Base-by-base conservation (phyloP, 1,140 invertebrate species). In the Aphidius ervi region DNA sequence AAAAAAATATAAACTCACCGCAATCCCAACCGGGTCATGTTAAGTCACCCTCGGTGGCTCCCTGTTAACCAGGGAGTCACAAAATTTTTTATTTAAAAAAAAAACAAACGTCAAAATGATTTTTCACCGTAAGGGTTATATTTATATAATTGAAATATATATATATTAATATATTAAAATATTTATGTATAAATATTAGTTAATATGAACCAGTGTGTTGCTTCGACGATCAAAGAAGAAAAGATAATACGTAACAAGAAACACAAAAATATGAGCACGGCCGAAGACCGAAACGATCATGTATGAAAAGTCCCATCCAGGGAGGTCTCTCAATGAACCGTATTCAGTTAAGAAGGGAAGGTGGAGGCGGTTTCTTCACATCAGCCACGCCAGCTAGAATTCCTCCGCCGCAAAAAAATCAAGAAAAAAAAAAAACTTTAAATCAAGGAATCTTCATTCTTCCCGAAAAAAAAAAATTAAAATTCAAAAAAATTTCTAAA, bases 231-330 rank as follows among this genome's bases (percentile, higher is more conserved):
- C 52, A 9, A 77, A 76, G 73, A 69, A 70, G 70, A 75, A 73
- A 75, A 61, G 64, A 61, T 67, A 62, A 59, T 43, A 48, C 50
- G 49, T 63, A 66, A 61, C 59, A 67, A 62, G 67, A 68, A 65
- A 66, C 65, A 71, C 66, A 72, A 69, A 74, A 73, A 71, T 68
- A 69, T 65, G 63, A 43, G 7, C 64, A 66, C 68, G 65, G 65
- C 65, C 62, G 67, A 31, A 65, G 60, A 70, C 71, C 68, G 68
- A 58, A 70, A 68, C 70, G 23, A 65, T 59, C 62, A 67, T 70
- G 65, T 70, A 69, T 66, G 67, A 69, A 73, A 64, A 70, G 70
- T 77, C 73, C 75, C 77, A 77, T 77, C 74, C 77, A 72, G 74
- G 75, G 71, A 73, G 74, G 74, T 71, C 71, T 71, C 71, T 74